Conservation (phyloP, 2,113 vertebrate genomes). For the Tetrax tetrax region DNA sequence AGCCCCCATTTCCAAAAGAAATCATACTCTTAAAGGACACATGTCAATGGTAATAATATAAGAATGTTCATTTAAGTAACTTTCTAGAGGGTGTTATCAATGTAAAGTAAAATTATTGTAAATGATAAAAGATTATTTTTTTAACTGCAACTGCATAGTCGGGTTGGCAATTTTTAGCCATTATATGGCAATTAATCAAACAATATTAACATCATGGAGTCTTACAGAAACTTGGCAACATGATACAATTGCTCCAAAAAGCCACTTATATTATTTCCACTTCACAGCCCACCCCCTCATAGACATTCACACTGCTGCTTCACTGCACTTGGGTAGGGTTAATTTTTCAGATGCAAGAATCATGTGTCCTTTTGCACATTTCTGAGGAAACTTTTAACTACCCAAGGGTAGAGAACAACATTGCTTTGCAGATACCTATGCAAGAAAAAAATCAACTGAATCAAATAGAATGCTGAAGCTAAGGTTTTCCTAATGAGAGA, state of each 20-base stretch:
- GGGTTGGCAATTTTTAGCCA: neutral
- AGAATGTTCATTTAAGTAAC: constrained; percentile 21
- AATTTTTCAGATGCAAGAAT: neutral
- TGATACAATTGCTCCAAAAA: neutral
- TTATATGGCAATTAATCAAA: constrained; percentile 9
- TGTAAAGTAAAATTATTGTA: constrained; percentile 7
- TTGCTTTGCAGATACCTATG: neutral
- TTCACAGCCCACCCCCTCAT: neutral
- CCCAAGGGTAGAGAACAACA: neutral
- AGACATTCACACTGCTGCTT: neutral
- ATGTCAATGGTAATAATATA: neutral
- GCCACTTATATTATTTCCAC: constrained; percentile 18
- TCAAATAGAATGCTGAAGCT: constrained; percentile 15
- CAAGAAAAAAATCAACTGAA: neutral
- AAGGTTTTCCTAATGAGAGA: neutral
- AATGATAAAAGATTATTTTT: constrained; percentile 12
- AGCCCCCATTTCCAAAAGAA: neutral
- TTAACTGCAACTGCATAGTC: neutral
- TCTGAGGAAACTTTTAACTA: neutral
- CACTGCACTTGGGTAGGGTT: neutral
- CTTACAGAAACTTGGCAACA: constrained; percentile 38
- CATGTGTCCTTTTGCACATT: neutral
- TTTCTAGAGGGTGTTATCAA: neutral
- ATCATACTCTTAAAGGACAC: neutral
- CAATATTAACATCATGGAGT: neutral